Percentiles rank a stretch among this genome's conserved stretches.
phyloP scores from a whole-genome alignment of 2,888 invertebrate genomes.

The Campoplex capitator region DNA sequence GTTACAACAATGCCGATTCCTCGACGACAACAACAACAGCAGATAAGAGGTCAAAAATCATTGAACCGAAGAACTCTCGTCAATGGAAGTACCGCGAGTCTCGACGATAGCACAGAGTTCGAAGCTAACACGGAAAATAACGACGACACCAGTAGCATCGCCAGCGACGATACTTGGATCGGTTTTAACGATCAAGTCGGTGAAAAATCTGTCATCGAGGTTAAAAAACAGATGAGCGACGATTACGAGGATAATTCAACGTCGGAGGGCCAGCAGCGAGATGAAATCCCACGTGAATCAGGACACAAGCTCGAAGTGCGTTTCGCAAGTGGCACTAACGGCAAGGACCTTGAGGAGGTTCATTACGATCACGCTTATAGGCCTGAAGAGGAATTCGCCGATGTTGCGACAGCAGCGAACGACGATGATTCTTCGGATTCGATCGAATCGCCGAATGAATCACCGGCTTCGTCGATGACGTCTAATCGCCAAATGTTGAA shows the following conservation, averaged over 20 bases:
- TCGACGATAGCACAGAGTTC: conserved; percentile 67
- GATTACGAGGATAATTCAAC: conserved; percentile 31
- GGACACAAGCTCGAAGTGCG: conserved; percentile 74
- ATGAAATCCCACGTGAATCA: conserved; percentile 48
- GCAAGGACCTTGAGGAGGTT: conserved; percentile 73
- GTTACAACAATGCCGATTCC: background rate
- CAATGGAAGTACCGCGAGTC: conserved; percentile 73
- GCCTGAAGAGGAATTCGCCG: conserved; percentile 60
- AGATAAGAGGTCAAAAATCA: conserved; percentile 33
- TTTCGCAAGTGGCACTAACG: conserved; percentile 74
- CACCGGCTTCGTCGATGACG: conserved; percentile 12
- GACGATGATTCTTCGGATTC: conserved; percentile 70
- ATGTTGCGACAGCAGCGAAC: conserved; percentile 53
- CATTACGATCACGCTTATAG: conserved; percentile 66
- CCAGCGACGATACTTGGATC: conserved; percentile 75
- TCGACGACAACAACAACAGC: conserved; percentile 10
- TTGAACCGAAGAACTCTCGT: conserved; percentile 73
- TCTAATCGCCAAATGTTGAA: background rate
- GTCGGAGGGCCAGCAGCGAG: background rate
- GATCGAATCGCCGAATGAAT: conserved; percentile 67
- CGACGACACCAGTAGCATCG: conserved; percentile 76
- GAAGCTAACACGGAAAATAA: conserved; percentile 72
- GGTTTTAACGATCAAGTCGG: conserved; percentile 64
- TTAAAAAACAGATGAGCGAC: conserved; percentile 69
- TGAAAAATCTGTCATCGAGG: conserved; percentile 77